A percentile compares a stretch with the other conserved stretches of the same genome.
phyloP scores from a whole-genome alignment of 1,140 invertebrate species.

The Zaprionus ghesquierei region DNA sequence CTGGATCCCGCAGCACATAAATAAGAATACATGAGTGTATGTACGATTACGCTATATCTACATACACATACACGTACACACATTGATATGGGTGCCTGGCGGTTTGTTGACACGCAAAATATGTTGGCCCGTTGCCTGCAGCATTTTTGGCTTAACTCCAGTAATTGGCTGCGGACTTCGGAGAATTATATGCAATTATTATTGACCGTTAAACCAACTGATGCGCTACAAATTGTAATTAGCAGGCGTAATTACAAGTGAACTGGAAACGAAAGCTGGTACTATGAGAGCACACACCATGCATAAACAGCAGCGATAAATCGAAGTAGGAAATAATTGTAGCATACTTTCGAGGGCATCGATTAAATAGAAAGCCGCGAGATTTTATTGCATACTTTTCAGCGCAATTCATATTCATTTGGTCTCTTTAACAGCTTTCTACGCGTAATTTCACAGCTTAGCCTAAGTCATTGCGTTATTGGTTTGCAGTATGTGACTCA shows the following conservation, averaged over 20 bases:
- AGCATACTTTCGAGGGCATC: not conserved
- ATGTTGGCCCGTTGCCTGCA: slow-evolving; percentile 25
- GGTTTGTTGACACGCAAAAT: slow-evolving; percentile 30
- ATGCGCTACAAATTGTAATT: not conserved
- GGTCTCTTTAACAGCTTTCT: too few species aligned
- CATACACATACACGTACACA: not conserved
- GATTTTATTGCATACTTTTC: too few species aligned
- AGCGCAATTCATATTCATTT: too few species aligned
- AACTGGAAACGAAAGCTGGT: not conserved
- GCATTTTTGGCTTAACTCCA: slow-evolving; percentile 10
- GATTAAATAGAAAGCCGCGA: too few species aligned
- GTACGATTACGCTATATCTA: not conserved
- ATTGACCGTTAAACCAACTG: not conserved
- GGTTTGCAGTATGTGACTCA: too few species aligned
- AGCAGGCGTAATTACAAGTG: not conserved
- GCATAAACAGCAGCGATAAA: too few species aligned
- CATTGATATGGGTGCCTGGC: not conserved
- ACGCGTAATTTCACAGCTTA: too few species aligned
- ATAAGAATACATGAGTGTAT: slow-evolving; percentile 1
- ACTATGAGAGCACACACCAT: not conserved
- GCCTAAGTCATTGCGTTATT: too few species aligned
- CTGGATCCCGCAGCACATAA: not conserved
- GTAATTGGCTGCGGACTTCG: slow-evolving; percentile 30
- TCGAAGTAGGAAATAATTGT: not conserved
- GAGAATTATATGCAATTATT: slow-evolving; percentile 20